Conservation (phyloP, 1,140 invertebrate species). For the Reticulitermes speratus region DNA sequence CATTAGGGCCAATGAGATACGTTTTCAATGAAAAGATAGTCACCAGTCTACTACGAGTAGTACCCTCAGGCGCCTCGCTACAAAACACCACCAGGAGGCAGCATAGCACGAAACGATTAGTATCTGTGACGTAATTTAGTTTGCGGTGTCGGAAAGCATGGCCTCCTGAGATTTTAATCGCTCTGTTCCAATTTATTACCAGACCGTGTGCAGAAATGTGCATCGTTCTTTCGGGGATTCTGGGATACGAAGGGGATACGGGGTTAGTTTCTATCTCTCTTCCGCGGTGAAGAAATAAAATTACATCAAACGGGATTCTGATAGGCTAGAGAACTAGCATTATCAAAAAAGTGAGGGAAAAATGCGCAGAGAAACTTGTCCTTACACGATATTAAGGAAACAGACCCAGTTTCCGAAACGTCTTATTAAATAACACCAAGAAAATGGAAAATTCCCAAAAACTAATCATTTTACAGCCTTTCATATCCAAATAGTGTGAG, state of each 20-base stretch:
- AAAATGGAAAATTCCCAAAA: too few species aligned
- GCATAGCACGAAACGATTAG: background rate
- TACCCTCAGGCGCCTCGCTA: background rate
- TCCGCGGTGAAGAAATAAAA: too few species aligned
- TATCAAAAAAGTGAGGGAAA: too few species aligned
- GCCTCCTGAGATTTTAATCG: constrained; percentile 17
- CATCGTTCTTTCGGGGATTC: background rate
- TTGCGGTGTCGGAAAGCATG: background rate
- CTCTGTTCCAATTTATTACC: background rate
- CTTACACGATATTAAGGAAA: too few species aligned
- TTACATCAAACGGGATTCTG: too few species aligned
- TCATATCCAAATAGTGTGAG: too few species aligned
- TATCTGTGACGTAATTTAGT: background rate
- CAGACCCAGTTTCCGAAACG: too few species aligned
- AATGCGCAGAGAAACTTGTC: too few species aligned
- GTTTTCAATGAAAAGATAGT: background rate
- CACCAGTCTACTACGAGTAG: background rate
- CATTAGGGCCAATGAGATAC: background rate
- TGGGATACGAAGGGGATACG: background rate
- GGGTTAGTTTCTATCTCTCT: too few species aligned
- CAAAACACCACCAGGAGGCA: background rate
- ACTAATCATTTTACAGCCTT: too few species aligned
- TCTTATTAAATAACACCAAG: too few species aligned
- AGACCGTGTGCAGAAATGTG: background rate
- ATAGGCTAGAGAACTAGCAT: too few species aligned